Conservation (phyloP, 2,113 vertebrate genomes). For the Gavia stellata region DNA sequence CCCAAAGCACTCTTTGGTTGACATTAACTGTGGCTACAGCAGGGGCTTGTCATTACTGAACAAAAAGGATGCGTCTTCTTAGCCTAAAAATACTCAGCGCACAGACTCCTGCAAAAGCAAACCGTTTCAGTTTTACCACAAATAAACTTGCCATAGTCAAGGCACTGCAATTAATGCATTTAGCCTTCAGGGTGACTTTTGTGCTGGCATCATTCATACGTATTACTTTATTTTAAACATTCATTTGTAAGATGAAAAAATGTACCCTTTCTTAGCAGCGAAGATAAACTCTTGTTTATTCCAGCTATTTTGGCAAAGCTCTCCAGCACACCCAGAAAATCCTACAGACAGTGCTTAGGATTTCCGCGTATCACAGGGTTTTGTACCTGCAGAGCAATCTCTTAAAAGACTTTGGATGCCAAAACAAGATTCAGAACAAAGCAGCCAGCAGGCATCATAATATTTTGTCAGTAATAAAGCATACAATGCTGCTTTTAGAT, state of each 20-base stretch:
- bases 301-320: not conserved
- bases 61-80: not conserved
- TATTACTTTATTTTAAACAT: not conserved
- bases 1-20: not conserved
- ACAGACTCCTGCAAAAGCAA: not conserved
- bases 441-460: not conserved
- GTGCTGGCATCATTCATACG: not conserved
- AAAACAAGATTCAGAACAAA: not conserved
- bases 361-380: not conserved
- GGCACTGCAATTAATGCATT: not conserved
- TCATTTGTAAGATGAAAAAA: not conserved
- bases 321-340: not conserved
- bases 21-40: not conserved
- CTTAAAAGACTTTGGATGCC: not conserved
- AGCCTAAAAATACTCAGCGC: not conserved
- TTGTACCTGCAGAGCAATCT: not conserved
- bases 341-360: not conserved
- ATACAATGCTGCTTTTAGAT: not conserved
- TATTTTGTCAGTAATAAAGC: not conserved
- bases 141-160: not conserved
- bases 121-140: not conserved
- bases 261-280: not conserved
- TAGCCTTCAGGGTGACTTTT: not conserved
- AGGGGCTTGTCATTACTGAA: not conserved
- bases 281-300: not conserved